Evolutionary conservation across 2,797 vertebrate genomes (phyloP), one percentile per base, ranked within the genome.

Genomic region (Chromobotia macracanthus): DNA sequence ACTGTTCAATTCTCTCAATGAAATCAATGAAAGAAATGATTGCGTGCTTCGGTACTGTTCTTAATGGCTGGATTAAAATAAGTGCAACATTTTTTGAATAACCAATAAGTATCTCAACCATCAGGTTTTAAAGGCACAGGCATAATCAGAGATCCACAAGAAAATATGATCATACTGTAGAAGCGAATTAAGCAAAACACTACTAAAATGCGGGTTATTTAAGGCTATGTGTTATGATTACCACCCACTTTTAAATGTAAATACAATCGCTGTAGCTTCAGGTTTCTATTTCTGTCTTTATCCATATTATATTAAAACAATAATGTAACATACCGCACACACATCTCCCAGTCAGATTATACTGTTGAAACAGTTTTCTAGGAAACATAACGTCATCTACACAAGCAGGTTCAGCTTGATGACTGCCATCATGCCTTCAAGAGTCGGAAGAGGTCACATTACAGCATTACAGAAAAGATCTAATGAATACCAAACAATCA

Each of bases 401-500:
- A 75, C 16, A 67, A 46, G 5, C 23, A 67, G 7, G 1, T 7
- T 67, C 18, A 11, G 38, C 18, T 19, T 67, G 11, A 55, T 15
- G 28, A 46, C n/a, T 12, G 46, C 13, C 23, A 67, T 25, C 15
- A 70, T n/a, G 15, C 56, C 56, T 70, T 70, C 2, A 51, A 50
- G 63, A 56, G 19, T 15, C 60, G 13, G 48, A 16, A 50, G 21
- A 53, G n/a, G 56, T 53, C 48, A 50, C 60, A 53, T 41, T 10
- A 65, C 28, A 38, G 61, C 15, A 0, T 25, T 67, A n/a, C 5
- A 48, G 12, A 56, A 56, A 46, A 76, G 3, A 2, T 23, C 5
- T 58, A 58, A 67, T 58, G 38, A 68, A 77, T 21, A 23, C 63
- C 11, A 66, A 1, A n/a, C 19, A 75, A 55, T 5, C 23, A 74